phyloP scores from a whole-genome alignment of 2,888 invertebrate species.

The Calameuta pallipes region DNA sequence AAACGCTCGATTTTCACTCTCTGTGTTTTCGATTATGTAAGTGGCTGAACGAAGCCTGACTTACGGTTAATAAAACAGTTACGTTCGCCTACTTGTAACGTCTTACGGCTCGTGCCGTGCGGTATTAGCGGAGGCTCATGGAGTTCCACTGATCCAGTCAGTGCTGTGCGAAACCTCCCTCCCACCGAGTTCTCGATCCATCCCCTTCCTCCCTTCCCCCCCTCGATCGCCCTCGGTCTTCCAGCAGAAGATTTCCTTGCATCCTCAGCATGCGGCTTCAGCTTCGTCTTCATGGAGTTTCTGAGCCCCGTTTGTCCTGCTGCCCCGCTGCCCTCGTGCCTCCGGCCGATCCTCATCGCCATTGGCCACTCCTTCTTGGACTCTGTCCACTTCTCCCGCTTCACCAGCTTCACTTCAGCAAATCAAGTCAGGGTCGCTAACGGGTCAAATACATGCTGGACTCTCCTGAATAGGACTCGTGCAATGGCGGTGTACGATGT shows the following conservation, averaged over 20 bases:
- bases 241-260: no score
- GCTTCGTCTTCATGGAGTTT: no score
- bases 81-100: constrained; percentile 56
- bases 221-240: neutral
- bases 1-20: constrained; percentile 63
- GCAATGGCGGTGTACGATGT: no score
- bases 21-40: constrained; percentile 64
- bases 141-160: constrained; percentile 37
- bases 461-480: no score
- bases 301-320: no score
- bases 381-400: constrained; percentile 4
- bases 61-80: constrained; percentile 63
- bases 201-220: constrained; percentile 14
- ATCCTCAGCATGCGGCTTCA: no score
- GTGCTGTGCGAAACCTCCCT: constrained; percentile 23
- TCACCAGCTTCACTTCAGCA: neutral
- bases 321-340: no score
- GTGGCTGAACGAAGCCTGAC: constrained; percentile 21
- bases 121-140: constrained; percentile 10
- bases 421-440: neutral
- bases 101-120: constrained; percentile 25
- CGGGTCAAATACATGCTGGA: neutral
- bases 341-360: neutral
- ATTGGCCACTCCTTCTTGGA: neutral
- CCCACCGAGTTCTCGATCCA: constrained; percentile 18